A percentile compares a stretch with the other conserved stretches of the same genome.
These are phyloP conservation scores for Onychomys torridus DNA, from an alignment of 2,797 vertebrate genomes.

Conservation along the genomic window DNA sequence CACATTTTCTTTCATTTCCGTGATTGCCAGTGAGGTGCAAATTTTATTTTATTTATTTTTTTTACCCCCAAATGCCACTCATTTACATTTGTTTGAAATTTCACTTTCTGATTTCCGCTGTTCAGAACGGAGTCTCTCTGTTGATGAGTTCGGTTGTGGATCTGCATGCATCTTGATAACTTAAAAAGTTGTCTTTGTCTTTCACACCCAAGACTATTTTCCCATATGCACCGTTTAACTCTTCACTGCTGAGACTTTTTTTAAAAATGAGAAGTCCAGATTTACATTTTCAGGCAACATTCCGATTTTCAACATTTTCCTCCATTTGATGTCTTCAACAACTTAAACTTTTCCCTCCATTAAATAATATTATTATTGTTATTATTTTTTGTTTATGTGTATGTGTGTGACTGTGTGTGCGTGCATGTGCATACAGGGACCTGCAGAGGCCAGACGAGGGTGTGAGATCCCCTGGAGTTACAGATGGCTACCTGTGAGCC, in stretches of 20 bases:
- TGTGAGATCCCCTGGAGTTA: background rate
- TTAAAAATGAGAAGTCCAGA: background rate
- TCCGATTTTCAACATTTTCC: background rate
- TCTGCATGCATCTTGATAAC: slow-evolving; percentile 42
- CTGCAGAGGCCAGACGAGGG: background rate
- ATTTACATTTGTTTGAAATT: slow-evolving; percentile 68
- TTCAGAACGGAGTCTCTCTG: slow-evolving; percentile 63
- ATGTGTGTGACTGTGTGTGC: background rate
- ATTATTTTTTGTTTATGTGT: no score
- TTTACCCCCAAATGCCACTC: slow-evolving; percentile 32
- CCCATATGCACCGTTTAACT: background rate
- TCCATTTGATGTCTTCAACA: background rate
- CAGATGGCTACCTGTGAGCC: background rate
- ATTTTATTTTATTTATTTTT: slow-evolving; percentile 30
- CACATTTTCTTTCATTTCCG: slow-evolving; percentile 62
- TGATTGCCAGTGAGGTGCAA: slow-evolving; percentile 58
- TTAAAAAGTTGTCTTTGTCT: slow-evolving; percentile 49
- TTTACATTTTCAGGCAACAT: slow-evolving; percentile 18
- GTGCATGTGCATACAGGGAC: no score
- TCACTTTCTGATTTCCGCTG: slow-evolving; percentile 52
- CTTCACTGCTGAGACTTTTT: slow-evolving; percentile 18
- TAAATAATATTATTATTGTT: background rate
- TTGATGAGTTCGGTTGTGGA: slow-evolving; percentile 71
- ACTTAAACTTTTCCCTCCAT: background rate
- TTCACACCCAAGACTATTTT: background rate